phyloP scores from a whole-genome alignment of 2,888 invertebrate genomes.

The Chironomus tentans region DNA sequence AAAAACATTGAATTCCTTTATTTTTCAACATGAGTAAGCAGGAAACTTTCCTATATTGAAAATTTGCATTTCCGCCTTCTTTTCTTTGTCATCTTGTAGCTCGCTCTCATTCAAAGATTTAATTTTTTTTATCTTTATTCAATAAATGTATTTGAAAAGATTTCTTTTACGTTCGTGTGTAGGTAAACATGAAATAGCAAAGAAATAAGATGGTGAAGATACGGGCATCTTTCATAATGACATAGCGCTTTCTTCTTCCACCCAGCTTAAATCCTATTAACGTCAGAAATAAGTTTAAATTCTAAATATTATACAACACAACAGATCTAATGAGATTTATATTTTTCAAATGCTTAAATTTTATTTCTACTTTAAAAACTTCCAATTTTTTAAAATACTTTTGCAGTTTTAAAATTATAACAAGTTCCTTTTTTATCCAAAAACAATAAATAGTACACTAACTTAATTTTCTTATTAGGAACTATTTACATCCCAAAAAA shows the following conservation, averaged over 20 bases:
- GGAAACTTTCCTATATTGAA: not conserved
- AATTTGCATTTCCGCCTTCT: not conserved
- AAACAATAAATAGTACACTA: too few species aligned
- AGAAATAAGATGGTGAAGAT: not conserved
- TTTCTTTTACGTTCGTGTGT: not conserved
- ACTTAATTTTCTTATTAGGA: too few species aligned
- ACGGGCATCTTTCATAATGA: not conserved
- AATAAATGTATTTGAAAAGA: not conserved
- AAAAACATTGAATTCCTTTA: not conserved
- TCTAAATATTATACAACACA: not conserved
- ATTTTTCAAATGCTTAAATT: too few species aligned
- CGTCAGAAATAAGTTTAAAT: not conserved
- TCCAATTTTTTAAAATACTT: too few species aligned
- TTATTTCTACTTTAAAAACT: too few species aligned
- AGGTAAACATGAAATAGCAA: not conserved
- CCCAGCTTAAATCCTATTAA: not conserved
- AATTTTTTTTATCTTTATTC: too few species aligned
- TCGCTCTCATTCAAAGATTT: too few species aligned
- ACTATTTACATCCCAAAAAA: too few species aligned
- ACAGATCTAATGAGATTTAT: conserved; percentile 8
- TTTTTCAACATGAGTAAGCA: not conserved
- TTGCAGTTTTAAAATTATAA: too few species aligned
- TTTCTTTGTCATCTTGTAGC: not conserved
- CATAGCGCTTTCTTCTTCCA: not conserved
- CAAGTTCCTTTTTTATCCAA: too few species aligned